Base-by-base conservation (phyloP, 2,113 vertebrate genomes). In the Heterotis niloticus region DNA sequence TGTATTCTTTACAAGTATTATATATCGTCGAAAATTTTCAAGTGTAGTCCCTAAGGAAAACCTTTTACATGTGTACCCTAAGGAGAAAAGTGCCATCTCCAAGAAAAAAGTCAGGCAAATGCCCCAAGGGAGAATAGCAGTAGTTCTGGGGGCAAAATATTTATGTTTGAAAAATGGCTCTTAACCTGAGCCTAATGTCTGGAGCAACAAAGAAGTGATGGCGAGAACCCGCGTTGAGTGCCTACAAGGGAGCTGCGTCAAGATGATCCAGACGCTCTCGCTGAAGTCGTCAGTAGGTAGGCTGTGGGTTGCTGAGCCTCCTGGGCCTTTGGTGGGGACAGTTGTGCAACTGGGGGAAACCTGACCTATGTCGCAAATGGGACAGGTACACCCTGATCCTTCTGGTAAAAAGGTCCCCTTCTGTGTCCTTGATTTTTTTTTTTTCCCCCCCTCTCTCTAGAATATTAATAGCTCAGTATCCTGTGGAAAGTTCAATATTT, bases 401-500 rank as follows among this genome's bases (percentile, higher is more conserved):
- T 12, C n/a, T 29, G 20, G 2, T 2, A 76, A 9, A 64, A 57
- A 28, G 18, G 74, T 12, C 29, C 10, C 51, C n/a, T 11, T 23
- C 17, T 29, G 56, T 75, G 83, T 75, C 78, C 81, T 83, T 81
- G 81, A 66, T 71, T 70, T 75, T 81, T 11, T 64, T 44, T 44
- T 44, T 44, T 83, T 5, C 75, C 57, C 0, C n/a, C 17, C 34
- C 34, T 12, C n/a, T 57, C 26, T 75, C 7, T 18, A 56, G 64
- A 28, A 5, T 59, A 79, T 84, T 56, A 75, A 57, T 73, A 79
- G 54, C 70, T 57, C 67, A 26, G 29, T 23, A 62, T 75, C 81
- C 81, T n/a, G 5, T 77, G 84, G 86, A 89, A 90, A 89, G 82
- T 81, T 81, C 81, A 89, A 91, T 90, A 92, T 92, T 92, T 89